phyloP scores from a whole-genome alignment of 2,113 vertebrate genomes.

The Salvelinus sp. region DNA sequence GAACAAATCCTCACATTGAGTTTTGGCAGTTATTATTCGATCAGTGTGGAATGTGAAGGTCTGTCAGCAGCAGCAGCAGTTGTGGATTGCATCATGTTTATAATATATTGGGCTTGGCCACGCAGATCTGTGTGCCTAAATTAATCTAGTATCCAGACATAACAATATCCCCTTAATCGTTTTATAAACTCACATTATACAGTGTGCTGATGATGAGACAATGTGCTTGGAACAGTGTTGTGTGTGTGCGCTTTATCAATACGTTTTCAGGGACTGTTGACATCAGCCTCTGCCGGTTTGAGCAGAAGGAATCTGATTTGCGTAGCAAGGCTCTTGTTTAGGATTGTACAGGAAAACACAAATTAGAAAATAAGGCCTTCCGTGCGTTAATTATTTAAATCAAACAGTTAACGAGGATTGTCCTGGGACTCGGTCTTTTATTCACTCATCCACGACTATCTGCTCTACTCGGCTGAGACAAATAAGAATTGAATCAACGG shows the following conservation, averaged over 20 bases:
- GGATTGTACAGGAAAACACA: constrained; percentile 49
- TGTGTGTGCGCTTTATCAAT: constrained; percentile 7
- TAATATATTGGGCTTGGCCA: not conserved
- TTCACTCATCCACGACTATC: constrained; percentile 19
- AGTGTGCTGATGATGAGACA: not conserved
- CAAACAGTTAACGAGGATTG: constrained; percentile 61
- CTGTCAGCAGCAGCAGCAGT: not conserved
- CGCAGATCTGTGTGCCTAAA: not conserved
- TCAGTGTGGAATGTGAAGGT: not conserved
- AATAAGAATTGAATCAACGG: not conserved
- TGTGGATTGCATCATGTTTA: not conserved
- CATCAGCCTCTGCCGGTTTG: not conserved
- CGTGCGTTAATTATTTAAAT: constrained; percentile 71
- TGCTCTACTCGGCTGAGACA: not conserved
- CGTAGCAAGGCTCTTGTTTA: constrained; percentile 43
- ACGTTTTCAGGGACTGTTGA: not conserved
- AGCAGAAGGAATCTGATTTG: constrained; percentile 46
- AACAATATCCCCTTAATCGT: not conserved
- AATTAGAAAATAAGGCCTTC: constrained; percentile 53
- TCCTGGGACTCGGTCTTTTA: constrained; percentile 40
- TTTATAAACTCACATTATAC: not conserved
- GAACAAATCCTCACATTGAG: not conserved
- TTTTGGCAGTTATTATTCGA: not conserved
- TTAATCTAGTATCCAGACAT: not conserved
- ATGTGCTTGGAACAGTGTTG: not conserved